Evolutionary conservation across 2,113 vertebrate species (phyloP).

Genomic region (Takifugu flavidus): DNA sequence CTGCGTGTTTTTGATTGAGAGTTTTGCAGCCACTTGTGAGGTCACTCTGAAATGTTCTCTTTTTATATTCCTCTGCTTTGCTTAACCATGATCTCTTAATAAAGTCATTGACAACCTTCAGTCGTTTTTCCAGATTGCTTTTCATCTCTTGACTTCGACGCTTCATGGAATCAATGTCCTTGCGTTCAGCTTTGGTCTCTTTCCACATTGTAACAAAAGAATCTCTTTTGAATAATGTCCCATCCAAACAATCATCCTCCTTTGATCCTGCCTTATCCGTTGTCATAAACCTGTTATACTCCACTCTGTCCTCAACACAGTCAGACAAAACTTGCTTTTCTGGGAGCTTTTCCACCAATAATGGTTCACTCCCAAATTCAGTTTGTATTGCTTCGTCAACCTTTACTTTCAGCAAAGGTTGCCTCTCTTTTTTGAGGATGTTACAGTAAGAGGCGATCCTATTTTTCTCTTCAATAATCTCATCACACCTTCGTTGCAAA

Average conservation of each 20-base stretch:
- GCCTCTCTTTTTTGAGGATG: conserved; percentile 1
- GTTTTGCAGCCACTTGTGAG: neutral
- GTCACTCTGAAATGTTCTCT: neutral
- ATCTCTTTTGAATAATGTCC: conserved; percentile 8
- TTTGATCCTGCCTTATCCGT: neutral
- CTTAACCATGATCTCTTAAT: conserved; percentile 20
- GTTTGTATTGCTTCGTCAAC: conserved; percentile 33
- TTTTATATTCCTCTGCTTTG: conserved; percentile 3
- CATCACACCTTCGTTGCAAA: neutral
- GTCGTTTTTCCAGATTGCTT: conserved; percentile 41
- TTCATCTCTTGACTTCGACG: conserved; percentile 32
- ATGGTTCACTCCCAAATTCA: neutral
- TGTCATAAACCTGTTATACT: neutral
- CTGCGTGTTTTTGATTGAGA: conserved; percentile 9
- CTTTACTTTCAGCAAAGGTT: neutral
- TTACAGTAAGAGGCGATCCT: neutral
- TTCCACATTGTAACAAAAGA: conserved; percentile 41
- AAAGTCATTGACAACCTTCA: conserved; percentile 29
- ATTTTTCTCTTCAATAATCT: conserved; percentile 10
- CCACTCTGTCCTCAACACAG: neutral
- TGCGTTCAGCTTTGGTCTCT: conserved; percentile 32
- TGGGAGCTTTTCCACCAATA: neutral
- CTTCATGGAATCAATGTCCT: conserved; percentile 47
- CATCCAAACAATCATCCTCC: neutral
- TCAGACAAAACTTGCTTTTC: neutral